Percentiles rank a stretch among this genome's conserved stretches.
These are phyloP conservation scores for Brotula barbata DNA, from an alignment of 2,797 vertebrate genomes.

Conservation along the genomic window DNA sequence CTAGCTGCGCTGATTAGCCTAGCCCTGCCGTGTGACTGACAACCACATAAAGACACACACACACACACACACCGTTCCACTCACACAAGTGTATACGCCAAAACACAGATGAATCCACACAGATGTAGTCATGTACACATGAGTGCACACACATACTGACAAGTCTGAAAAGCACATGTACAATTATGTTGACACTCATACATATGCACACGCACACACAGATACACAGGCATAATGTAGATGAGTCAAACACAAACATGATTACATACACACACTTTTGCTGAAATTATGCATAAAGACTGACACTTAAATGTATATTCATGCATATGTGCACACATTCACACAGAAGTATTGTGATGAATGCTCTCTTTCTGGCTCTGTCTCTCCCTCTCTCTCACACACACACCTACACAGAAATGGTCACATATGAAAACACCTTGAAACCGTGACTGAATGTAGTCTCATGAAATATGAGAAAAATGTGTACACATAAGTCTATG, in stretches of 20 bases:
- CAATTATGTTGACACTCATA: background rate
- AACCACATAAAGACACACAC: slow-evolving; percentile 30
- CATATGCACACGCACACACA: background rate
- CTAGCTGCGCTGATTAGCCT: slow-evolving; percentile 72
- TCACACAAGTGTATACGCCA: background rate
- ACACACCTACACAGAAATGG: background rate
- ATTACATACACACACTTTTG: slow-evolving; percentile 3
- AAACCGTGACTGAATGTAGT: no score
- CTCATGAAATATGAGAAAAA: no score
- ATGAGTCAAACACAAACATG: background rate
- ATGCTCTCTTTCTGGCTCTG: background rate
- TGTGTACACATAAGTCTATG: no score
- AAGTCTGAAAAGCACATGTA: no score
- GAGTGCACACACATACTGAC: background rate
- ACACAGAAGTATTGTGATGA: background rate
- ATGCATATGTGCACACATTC: background rate
- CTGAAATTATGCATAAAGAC: no score
- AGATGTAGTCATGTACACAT: slow-evolving; percentile 16
- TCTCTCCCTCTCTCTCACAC: background rate
- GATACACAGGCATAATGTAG: no score
- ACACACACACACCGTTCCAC: slow-evolving; percentile 13
- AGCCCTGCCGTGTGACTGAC: slow-evolving; percentile 70
- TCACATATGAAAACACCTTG: no score
- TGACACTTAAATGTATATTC: no score
- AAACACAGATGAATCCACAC: slow-evolving; percentile 4